Percentiles rank a stretch among this genome's conserved stretches.
phyloP scores from a whole-genome alignment of 2,113 vertebrate genomes.

The Ptychochromis oligacanthus region DNA sequence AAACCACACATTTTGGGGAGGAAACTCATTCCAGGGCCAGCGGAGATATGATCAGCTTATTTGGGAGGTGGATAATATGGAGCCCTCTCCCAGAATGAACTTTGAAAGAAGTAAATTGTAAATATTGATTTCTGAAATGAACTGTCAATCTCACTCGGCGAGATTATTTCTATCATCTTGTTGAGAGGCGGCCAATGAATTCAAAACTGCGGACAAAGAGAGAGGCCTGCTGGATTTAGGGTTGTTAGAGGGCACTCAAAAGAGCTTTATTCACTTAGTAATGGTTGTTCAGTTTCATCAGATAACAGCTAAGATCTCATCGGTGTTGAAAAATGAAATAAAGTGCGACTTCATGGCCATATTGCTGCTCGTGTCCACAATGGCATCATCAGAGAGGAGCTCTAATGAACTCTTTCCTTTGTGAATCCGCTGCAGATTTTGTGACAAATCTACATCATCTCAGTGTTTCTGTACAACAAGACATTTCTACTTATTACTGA shows the following conservation, averaged over 20 bases:
- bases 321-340: conserved; percentile 91
- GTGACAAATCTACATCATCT: neutral
- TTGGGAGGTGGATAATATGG: conserved; percentile 96
- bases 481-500: neutral
- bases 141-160: conserved; percentile 92
- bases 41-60: conserved; percentile 99
- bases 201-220: conserved; percentile 94
- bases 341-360: conserved; percentile 89
- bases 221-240: conserved; percentile 70
- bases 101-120: conserved; percentile 99
- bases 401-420: neutral
- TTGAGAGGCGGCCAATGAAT: conserved; percentile 84
- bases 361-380: conserved; percentile 85
- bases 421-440: neutral
- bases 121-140: conserved; percentile 99
- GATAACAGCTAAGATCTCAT: conserved; percentile 93
- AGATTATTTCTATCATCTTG: conserved; percentile 97
- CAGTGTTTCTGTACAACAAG: neutral
- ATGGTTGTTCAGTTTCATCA: conserved; percentile 95
- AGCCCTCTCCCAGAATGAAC: conserved; percentile 95
- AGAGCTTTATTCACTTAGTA: conserved; percentile 88
- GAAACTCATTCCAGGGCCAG: conserved; percentile 95
- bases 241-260: conserved; percentile 89
- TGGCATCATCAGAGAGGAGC: neutral
- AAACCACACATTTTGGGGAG: conserved; percentile 95